phyloP scores from a whole-genome alignment of 1,140 invertebrate genomes.

The Aphelenchoides fujianensis region DNA sequence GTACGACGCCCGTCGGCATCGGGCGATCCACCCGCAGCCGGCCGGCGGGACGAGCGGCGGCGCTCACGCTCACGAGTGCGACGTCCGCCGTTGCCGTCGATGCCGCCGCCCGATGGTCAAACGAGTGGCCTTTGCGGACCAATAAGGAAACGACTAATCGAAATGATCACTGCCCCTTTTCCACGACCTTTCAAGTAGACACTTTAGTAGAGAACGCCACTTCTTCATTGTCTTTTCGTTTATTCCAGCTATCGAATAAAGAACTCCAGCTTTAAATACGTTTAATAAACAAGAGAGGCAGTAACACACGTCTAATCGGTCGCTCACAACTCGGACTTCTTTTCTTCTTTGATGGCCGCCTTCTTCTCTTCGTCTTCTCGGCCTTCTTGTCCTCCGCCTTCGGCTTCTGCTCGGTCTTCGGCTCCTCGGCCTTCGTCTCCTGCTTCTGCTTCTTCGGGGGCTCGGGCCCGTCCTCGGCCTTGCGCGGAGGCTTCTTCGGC shows the following conservation, averaged over 20 bases:
- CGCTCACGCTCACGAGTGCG: not conserved
- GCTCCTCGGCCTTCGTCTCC: constrained; percentile 31
- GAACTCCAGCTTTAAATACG: not conserved
- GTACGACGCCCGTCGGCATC: not conserved
- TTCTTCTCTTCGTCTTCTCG: not conserved
- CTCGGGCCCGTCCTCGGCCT: constrained; percentile 34
- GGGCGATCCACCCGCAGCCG: not conserved
- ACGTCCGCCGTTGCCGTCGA: constrained; percentile 12
- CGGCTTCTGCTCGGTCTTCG: constrained; percentile 21
- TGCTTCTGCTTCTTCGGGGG: constrained; percentile 38
- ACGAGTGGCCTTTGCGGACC: not conserved
- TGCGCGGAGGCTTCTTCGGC: constrained; percentile 54
- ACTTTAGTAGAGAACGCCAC: too few species aligned
- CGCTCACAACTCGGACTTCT: constrained; percentile 18
- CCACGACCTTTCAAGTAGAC: too few species aligned
- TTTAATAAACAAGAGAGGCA: constrained; percentile 13
- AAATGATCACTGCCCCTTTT: constrained; percentile 6
- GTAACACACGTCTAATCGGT: too few species aligned
- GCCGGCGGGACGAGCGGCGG: not conserved
- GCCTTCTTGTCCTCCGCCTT: constrained; percentile 18
- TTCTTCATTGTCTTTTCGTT: too few species aligned
- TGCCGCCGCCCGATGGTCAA: constrained; percentile 13
- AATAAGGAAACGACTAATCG: not conserved
- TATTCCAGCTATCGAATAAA: not conserved
- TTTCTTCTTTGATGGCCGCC: constrained; percentile 1